phyloP scores from a whole-genome alignment of 2,888 invertebrate genomes.

The Lithophane socia region DNA sequence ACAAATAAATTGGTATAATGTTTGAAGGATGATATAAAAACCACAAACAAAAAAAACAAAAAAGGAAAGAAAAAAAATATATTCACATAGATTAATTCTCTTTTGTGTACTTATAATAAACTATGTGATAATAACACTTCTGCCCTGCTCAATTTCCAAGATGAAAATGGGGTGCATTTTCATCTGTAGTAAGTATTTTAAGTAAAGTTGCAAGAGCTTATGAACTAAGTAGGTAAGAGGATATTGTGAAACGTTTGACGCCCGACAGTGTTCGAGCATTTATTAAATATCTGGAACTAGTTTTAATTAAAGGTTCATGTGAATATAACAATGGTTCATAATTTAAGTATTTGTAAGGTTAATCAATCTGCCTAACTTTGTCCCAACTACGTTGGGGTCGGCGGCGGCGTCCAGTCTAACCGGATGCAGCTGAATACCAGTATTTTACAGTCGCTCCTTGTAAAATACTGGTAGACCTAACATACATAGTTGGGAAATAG shows the following conservation, averaged over 20 bases:
- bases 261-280: neutral
- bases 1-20: too few species aligned
- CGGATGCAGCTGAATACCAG: too few species aligned
- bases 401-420: too few species aligned
- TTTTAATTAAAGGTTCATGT: constrained; percentile 11
- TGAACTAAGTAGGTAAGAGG: constrained; percentile 35
- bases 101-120: neutral
- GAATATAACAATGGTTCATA: neutral
- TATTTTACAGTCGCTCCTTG: too few species aligned
- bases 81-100: neutral
- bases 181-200: constrained; percentile 31
- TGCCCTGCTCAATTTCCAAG: neutral
- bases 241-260: constrained; percentile 18
- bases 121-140: neutral
- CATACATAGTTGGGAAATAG: too few species aligned
- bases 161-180: constrained; percentile 14
- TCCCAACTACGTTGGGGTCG: too few species aligned
- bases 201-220: constrained; percentile 37
- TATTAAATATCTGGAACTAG: constrained; percentile 3
- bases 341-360: neutral
- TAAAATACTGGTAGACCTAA: too few species aligned
- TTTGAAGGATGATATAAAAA: too few species aligned
- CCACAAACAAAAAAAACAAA: too few species aligned
- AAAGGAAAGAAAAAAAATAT: too few species aligned
- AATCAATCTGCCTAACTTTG: too few species aligned